phyloP scores from a whole-genome alignment of 2,797 vertebrate genomes.

The Margarornis squamiger region DNA sequence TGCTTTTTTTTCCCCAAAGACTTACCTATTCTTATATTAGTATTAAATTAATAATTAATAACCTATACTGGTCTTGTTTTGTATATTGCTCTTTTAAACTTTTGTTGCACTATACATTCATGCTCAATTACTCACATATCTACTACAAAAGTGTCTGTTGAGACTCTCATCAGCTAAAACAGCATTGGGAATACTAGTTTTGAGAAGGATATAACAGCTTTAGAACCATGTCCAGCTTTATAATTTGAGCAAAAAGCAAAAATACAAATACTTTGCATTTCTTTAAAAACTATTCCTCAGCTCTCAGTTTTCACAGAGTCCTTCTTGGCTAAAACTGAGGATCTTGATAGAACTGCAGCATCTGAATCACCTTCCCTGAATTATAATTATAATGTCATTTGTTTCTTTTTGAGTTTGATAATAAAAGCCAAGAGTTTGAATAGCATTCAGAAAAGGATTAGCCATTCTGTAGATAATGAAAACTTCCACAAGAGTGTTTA shows the following conservation, averaged over 20 bases:
- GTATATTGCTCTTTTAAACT: neutral
- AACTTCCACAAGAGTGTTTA: neutral
- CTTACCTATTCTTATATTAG: neutral
- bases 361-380: neutral
- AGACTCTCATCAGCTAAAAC: neutral
- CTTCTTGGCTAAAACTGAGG: neutral
- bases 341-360: neutral
- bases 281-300: neutral
- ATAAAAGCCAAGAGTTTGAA: neutral
- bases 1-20: neutral
- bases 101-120: neutral
- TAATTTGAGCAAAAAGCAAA: neutral
- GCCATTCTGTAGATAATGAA: neutral
- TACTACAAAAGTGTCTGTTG: neutral
- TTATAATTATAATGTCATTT: neutral
- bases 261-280: neutral
- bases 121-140: neutral
- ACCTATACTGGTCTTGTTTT: neutral
- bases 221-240: neutral
- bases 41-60: neutral
- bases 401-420: neutral
- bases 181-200: neutral
- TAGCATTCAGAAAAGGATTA: neutral
- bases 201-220: neutral
- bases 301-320: neutral